Conservation (phyloP, 2,797 vertebrate genomes). For the Helarctos malayanus region DNA sequence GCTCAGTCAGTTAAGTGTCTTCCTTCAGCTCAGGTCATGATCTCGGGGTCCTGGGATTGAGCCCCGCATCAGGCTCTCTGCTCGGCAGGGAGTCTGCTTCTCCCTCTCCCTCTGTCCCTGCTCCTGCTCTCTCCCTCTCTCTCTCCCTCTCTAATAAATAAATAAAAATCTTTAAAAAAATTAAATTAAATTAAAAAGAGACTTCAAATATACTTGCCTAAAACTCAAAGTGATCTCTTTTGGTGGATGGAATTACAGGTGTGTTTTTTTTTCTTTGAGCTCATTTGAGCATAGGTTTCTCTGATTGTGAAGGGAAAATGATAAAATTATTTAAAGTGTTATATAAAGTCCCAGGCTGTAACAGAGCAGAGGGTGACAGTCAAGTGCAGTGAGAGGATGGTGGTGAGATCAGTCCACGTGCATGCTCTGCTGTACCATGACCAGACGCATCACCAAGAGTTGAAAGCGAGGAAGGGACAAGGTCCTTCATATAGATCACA, state of each 20-base stretch:
- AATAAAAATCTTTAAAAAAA: not conserved
- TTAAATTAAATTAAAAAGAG: not conserved
- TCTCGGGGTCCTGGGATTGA: not conserved
- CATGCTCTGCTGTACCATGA: slow-evolving; percentile 20
- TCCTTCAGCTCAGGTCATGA: not conserved
- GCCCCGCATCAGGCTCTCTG: not conserved
- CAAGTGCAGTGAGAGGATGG: slow-evolving; percentile 23
- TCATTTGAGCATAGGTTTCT: not conserved
- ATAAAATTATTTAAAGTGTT: not conserved
- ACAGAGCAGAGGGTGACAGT: not conserved
- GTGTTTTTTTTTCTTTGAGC: not conserved
- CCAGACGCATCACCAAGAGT: not conserved
- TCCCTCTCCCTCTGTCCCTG: not conserved
- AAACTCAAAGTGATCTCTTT: slow-evolving; percentile 40
- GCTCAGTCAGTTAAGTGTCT: not conserved
- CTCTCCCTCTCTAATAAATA: not conserved
- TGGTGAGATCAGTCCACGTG: not conserved
- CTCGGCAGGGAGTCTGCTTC: not conserved
- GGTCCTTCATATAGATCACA: slow-evolving; percentile 40
- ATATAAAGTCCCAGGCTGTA: not conserved
- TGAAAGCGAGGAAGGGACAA: not conserved
- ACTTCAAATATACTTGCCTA: slow-evolving; percentile 23
- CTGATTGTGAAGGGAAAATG: not conserved
- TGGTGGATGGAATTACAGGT: not conserved
- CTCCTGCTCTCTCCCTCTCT: not conserved